Evolutionary conservation across 2,888 invertebrate genomes (phyloP).

Genomic region (Hydroisotoma schaefferi): DNA sequence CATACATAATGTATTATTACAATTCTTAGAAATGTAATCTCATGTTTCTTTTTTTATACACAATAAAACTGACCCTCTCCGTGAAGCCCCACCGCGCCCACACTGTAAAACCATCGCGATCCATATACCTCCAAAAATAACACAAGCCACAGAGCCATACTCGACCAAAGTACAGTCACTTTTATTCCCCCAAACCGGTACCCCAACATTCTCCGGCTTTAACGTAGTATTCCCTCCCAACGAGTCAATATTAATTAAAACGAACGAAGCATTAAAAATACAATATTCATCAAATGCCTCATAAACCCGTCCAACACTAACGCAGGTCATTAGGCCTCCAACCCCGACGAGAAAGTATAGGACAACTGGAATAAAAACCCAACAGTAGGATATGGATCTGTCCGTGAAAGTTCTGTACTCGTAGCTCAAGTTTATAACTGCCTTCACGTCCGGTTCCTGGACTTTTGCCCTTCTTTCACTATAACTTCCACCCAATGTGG

Average conservation of each 20-base stretch:
- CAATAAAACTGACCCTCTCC: no score
- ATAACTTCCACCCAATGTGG: neutral
- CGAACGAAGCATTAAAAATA: slow-evolving; percentile 19
- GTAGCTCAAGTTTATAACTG: slow-evolving; percentile 13
- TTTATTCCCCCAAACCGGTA: slow-evolving; percentile 12
- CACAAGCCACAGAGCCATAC: slow-evolving; percentile 27
- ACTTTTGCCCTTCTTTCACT: neutral
- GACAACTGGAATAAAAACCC: slow-evolving; percentile 23
- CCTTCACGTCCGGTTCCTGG: slow-evolving; percentile 10
- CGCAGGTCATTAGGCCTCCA: slow-evolving; percentile 21
- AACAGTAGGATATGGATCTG: slow-evolving; percentile 21
- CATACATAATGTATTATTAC: neutral
- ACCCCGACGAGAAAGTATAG: slow-evolving; percentile 21
- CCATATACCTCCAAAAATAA: slow-evolving; percentile 22
- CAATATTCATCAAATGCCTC: slow-evolving; percentile 24
- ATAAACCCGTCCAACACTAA: slow-evolving; percentile 19
- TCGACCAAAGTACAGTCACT: slow-evolving; percentile 17
- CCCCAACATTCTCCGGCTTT: neutral
- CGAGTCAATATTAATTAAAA: slow-evolving; percentile 16
- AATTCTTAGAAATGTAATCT: no score
- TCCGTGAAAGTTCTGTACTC: slow-evolving; percentile 16
- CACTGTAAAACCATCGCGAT: slow-evolving; percentile 27
- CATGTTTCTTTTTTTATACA: no score
- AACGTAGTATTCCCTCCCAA: slow-evolving; percentile 4
- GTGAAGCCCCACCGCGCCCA: slow-evolving; percentile 23